Evolutionary conservation across 2,797 vertebrate species (phyloP).

Genomic region (Geotrypetes seraphini): DNA sequence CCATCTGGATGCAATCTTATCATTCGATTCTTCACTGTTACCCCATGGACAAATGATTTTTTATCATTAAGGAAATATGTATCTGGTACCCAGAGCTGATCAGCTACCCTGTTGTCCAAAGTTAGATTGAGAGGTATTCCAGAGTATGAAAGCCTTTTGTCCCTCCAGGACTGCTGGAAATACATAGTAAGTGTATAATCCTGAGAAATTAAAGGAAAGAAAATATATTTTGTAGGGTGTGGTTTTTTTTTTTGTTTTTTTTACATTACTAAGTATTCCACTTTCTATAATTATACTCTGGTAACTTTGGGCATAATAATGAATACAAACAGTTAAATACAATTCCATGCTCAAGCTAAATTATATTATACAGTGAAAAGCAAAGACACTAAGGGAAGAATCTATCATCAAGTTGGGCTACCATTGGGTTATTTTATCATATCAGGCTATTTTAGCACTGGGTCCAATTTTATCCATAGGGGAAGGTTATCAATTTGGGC

Average conservation of each 20-base stretch:
- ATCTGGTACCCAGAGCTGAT: constrained; percentile 90
- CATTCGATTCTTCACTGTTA: constrained; percentile 92
- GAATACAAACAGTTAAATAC: neutral
- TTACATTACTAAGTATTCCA: too few species aligned
- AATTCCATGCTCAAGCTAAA: too few species aligned
- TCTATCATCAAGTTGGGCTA: too few species aligned
- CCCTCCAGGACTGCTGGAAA: constrained; percentile 86
- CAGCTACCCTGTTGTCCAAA: constrained; percentile 84
- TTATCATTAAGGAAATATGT: constrained; percentile 94
- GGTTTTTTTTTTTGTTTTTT: too few species aligned
- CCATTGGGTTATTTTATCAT: too few species aligned
- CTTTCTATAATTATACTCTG: too few species aligned
- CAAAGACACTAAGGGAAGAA: too few species aligned
- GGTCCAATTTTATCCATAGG: too few species aligned
- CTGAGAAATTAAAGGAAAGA: constrained; percentile 42
- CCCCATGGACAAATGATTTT: constrained; percentile 89
- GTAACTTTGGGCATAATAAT: neutral
- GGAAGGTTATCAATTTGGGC: too few species aligned
- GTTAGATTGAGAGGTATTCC: constrained; percentile 84
- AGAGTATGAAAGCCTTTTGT: constrained; percentile 83
- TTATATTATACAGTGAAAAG: too few species aligned
- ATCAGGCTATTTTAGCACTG: too few species aligned
- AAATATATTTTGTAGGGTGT: too few species aligned
- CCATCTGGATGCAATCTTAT: constrained; percentile 88
- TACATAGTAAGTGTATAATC: constrained; percentile 90